phyloP scores from a whole-genome alignment of 1,140 invertebrate species.

The Aphaenogaster floridana region DNA sequence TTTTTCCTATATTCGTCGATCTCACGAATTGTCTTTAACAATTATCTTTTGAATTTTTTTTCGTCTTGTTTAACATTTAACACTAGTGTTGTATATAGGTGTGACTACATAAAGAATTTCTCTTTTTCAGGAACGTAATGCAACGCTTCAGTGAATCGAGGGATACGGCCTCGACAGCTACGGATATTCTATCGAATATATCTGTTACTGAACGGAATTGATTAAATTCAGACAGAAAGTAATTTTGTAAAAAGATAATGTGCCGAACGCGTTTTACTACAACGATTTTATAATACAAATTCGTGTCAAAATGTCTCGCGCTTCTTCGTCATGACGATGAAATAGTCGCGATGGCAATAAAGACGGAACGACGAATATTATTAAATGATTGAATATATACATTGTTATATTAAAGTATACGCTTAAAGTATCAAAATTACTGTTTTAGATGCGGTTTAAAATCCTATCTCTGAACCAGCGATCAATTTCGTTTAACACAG shows the following conservation, averaged over 20 bases:
- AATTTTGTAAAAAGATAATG: slow-evolving; percentile 33
- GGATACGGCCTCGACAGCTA: slow-evolving; percentile 64
- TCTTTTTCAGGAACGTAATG: slow-evolving; percentile 69
- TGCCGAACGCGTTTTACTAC: slow-evolving; percentile 11
- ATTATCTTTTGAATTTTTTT: background rate
- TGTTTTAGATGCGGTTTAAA: slow-evolving; percentile 3
- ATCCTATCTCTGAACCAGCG: background rate
- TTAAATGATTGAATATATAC: background rate
- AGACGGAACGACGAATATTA: background rate
- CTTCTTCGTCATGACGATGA: slow-evolving; percentile 39
- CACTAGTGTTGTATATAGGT: background rate
- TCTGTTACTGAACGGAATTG: slow-evolving; percentile 66
- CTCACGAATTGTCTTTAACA: background rate
- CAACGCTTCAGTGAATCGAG: slow-evolving; percentile 66
- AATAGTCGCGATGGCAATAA: slow-evolving; percentile 28
- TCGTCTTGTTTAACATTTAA: background rate
- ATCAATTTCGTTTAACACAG: background rate
- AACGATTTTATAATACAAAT: slow-evolving; percentile 57
- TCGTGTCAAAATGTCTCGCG: slow-evolving; percentile 35
- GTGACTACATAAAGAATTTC: background rate
- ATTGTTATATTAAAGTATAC: background rate
- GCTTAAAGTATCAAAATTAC: slow-evolving; percentile 13
- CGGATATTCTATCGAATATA: slow-evolving; percentile 60
- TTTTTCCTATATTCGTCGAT: slow-evolving; percentile 20
- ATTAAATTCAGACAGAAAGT: slow-evolving; percentile 20